These are phyloP conservation scores for Lutjanus erythropterus DNA, from an alignment of 2,113 vertebrate genomes.

Conservation along the genomic window DNA sequence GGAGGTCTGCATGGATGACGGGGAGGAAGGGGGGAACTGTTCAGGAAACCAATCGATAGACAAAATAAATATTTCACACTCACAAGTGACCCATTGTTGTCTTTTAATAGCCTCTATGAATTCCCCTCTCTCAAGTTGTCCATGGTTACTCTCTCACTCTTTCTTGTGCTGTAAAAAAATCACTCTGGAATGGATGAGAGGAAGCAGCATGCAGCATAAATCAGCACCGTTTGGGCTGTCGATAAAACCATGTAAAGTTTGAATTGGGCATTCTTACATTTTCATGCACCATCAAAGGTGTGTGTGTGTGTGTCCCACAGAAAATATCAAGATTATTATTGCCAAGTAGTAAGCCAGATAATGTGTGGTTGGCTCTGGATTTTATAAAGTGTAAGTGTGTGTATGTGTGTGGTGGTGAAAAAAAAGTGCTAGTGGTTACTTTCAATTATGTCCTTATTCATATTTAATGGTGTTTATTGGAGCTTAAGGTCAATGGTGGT, in stretches of 20 bases:
- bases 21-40: constrained; percentile 29
- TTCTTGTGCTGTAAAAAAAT: constrained; percentile 35
- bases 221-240: neutral
- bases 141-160: constrained; percentile 1
- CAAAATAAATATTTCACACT: constrained; percentile 75
- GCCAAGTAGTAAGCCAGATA: constrained; percentile 32
- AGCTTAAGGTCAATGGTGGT: constrained; percentile 83
- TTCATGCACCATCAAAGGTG: constrained; percentile 17
- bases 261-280: constrained; percentile 13
- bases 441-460: constrained; percentile 88
- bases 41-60: constrained; percentile 62
- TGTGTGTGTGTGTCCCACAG: constrained; percentile 10
- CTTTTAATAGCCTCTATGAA: constrained; percentile 42
- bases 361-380: constrained; percentile 49
- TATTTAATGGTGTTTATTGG: constrained; percentile 89
- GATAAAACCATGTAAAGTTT: constrained; percentile 34
- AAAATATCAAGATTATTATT: constrained; percentile 80
- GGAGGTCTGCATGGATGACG: constrained; percentile 9
- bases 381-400: constrained; percentile 28
- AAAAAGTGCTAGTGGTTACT: constrained; percentile 79
- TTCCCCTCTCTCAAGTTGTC: constrained; percentile 14
- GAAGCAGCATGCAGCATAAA: constrained; percentile 1
- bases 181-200: neutral
- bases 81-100: constrained; percentile 28
- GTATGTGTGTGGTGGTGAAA: neutral